Percentiles rank a stretch among this genome's conserved stretches.
Evolutionary conservation across 2,797 vertebrate genomes (phyloP).

Genomic region (Phataginus tetradactyla): DNA sequence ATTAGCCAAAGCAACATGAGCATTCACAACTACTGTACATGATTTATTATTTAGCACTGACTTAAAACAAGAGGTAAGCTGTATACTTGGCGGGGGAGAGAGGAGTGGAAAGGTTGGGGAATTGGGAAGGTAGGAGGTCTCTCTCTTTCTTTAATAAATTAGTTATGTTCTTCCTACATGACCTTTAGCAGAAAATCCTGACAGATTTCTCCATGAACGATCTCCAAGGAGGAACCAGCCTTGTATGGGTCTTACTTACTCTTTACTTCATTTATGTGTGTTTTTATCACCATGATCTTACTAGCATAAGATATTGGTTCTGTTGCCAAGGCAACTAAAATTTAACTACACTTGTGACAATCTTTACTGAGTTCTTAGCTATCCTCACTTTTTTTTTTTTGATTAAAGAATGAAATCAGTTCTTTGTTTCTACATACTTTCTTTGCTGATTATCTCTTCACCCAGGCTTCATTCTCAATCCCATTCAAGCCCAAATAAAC

Average conservation of each 20-base stretch:
- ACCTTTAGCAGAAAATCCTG: neutral
- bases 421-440: neutral
- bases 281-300: conserved; percentile 20
- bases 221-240: neutral
- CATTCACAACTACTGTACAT: neutral
- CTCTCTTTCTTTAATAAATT: neutral
- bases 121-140: neutral
- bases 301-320: neutral
- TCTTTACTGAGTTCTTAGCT: neutral
- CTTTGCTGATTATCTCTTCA: neutral
- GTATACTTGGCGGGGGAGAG: neutral
- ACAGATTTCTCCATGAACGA: neutral
- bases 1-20: neutral
- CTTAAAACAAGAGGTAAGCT: neutral
- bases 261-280: neutral
- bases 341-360: neutral
- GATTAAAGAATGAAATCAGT: neutral
- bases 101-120: rapidly evolving
- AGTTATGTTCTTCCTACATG: neutral
- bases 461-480: neutral
- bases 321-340: conserved; percentile 31
- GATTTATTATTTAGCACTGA: neutral
- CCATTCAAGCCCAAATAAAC: neutral
- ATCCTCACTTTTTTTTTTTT: neutral
- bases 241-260: neutral